Evolutionary conservation across 2,113 vertebrate species (phyloP), one percentile per base, ranked within the genome.

Genomic region (Chascanopsetta lugubris): DNA sequence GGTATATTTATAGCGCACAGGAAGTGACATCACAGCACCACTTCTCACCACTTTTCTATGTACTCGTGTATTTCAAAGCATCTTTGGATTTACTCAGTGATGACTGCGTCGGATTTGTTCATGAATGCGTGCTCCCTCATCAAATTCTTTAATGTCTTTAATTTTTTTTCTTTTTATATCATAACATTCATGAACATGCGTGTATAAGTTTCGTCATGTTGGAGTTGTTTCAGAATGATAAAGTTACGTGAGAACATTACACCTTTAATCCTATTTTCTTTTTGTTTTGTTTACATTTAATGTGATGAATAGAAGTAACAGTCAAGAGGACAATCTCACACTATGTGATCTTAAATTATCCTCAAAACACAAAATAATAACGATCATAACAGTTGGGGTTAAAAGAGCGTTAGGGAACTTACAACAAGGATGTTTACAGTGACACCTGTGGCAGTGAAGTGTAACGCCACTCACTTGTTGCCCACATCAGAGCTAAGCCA

Each of bases 141-240:
- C 50, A 56, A 72, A 26, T 77, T 75, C 57, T 69, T 85, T 51
- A 60, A 50, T 72, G 46, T 85, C 47, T 56, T 38, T 54, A 55
- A 10, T 61, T 69, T 61, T 65, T 61, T 75, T 32, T 66, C 12
- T 72, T 69, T 82, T 83, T 88, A 64, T 87, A 81, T 88, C 25
- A 74, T 76, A 53, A 77, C 50, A 25, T 77, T 72, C 61, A 74
- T 59, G 63, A 81, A 75, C 61, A 85, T 72, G 65, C 72, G 69
- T 82, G 81, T 84, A 69, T 61, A 84, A 15, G 56, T 86, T 84
- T 70, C 25, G 32, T 88, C 61, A 68, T 62, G 77, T 84, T 79
- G 50, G 63, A 75, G 70, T 68, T 66, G 75, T 86, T 79, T 77
- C 55, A 74, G 77, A 82, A 73, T 81, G 80, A 84, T 87, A 66